Conservation (phyloP, 2,888 invertebrate species). For the Thumatha senex region DNA sequence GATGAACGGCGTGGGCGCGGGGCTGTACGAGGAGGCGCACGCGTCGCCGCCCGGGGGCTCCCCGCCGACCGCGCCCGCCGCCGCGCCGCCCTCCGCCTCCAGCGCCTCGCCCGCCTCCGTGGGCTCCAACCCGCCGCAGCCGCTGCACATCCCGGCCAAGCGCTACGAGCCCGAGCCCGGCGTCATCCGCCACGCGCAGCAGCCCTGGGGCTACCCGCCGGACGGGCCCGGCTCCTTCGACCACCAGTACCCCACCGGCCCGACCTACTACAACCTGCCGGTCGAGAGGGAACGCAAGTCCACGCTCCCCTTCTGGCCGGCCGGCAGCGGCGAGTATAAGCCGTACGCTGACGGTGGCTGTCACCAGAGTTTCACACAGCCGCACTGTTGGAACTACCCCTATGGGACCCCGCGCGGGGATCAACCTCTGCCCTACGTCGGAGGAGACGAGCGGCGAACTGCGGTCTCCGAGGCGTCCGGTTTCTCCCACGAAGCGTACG, state of each 20-base stretch:
- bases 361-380: conserved; percentile 88
- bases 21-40: conserved; percentile 88
- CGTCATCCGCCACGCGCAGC: conserved; percentile 90
- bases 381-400: conserved; percentile 88
- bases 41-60: conserved; percentile 84
- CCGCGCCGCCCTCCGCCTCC: conserved; percentile 84
- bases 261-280: conserved; percentile 90
- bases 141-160: conserved; percentile 95
- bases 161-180: conserved; percentile 87
- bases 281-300: conserved; percentile 86
- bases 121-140: conserved; percentile 88
- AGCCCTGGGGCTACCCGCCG: conserved; percentile 90
- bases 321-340: conserved; percentile 85
- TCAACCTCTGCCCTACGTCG: conserved; percentile 87
- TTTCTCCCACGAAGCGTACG: conserved; percentile 90
- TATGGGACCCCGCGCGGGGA: conserved; percentile 85
- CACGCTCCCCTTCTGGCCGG: conserved; percentile 87
- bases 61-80: conserved; percentile 87
- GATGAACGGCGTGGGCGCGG: conserved; percentile 90
- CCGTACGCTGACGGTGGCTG: conserved; percentile 84
- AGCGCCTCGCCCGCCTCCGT: conserved; percentile 84
- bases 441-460: conserved; percentile 88
- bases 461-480: conserved; percentile 85
- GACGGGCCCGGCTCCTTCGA: conserved; percentile 86
- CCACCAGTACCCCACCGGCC: conserved; percentile 87